Evolutionary conservation across 2,113 vertebrate species (phyloP).

Genomic region (Xerus inauris): DNA sequence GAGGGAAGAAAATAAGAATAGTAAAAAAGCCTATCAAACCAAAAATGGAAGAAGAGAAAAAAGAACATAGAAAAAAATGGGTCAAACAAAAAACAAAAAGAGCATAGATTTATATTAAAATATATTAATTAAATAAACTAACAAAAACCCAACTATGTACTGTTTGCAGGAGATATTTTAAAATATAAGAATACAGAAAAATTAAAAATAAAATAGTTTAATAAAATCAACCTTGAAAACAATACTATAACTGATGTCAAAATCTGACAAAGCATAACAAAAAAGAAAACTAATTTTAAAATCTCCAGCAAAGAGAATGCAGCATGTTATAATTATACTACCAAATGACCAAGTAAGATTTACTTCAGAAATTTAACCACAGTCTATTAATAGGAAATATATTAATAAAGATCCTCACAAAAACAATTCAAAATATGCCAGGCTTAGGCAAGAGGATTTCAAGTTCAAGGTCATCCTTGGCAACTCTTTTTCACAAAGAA

Average conservation of each 20-base stretch:
- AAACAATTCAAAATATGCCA: constrained; percentile 13
- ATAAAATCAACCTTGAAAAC: not conserved
- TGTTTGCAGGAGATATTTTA: not conserved
- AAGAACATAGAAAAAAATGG: not conserved
- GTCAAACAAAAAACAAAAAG: not conserved
- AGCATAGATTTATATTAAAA: not conserved
- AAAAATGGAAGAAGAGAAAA: not conserved
- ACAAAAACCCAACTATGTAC: not conserved
- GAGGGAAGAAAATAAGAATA: not conserved
- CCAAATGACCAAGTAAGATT: not conserved
- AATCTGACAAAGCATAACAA: not conserved
- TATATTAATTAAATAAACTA: not conserved
- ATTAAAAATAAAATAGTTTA: not conserved
- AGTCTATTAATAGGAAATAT: not conserved
- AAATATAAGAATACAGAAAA: not conserved
- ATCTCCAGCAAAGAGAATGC: not conserved
- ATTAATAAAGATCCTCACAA: constrained; percentile 13
- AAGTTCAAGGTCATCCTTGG: too few species aligned
- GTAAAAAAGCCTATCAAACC: not conserved
- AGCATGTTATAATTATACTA: not conserved
- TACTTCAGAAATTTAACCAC: constrained; percentile 18
- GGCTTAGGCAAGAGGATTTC: too few species aligned
- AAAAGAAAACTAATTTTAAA: not conserved
- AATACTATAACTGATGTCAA: not conserved
- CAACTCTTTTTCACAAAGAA: too few species aligned